Evolutionary conservation across 2,888 invertebrate genomes (phyloP).

Genomic region (Zygothrica quintamaculata): DNA sequence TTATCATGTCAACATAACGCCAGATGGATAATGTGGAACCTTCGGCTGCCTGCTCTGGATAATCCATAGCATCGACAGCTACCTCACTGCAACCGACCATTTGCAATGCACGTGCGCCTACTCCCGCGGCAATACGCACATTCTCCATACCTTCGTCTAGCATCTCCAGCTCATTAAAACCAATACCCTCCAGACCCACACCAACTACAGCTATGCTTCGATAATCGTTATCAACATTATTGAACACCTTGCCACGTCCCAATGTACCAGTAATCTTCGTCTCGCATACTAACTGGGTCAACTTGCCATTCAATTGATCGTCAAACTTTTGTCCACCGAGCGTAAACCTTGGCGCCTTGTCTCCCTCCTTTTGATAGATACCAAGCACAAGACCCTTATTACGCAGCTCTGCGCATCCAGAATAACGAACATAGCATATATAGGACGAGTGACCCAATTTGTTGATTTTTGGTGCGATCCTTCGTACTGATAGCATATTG

Average conservation of each 20-base stretch:
- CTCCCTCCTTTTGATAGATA: constrained; percentile 84
- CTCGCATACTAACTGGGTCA: constrained; percentile 84
- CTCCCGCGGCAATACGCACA: constrained; percentile 88
- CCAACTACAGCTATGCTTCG: constrained; percentile 88
- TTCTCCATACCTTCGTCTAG: constrained; percentile 89
- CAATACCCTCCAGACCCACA: constrained; percentile 87
- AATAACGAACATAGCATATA: constrained; percentile 21
- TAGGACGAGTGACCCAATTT: not conserved
- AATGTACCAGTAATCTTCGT: constrained; percentile 77
- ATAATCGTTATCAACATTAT: constrained; percentile 86
- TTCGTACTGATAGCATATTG: constrained; percentile 46
- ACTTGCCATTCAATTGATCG: constrained; percentile 84
- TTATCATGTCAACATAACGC: constrained; percentile 87
- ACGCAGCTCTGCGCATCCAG: constrained; percentile 11
- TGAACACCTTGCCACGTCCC: constrained; percentile 85
- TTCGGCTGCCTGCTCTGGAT: constrained; percentile 88
- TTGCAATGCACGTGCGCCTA: constrained; percentile 85
- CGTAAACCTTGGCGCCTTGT: constrained; percentile 84
- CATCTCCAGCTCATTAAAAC: constrained; percentile 88
- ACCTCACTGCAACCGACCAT: constrained; percentile 85
- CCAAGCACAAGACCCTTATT: constrained; percentile 86
- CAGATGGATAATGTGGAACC: constrained; percentile 86
- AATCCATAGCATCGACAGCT: constrained; percentile 87
- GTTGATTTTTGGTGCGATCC: constrained; percentile 17
- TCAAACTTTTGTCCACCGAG: constrained; percentile 85